Evolutionary conservation across 2,113 vertebrate species (phyloP), one percentile per base, ranked within the genome.

Genomic region (Centropus unirufus): DNA sequence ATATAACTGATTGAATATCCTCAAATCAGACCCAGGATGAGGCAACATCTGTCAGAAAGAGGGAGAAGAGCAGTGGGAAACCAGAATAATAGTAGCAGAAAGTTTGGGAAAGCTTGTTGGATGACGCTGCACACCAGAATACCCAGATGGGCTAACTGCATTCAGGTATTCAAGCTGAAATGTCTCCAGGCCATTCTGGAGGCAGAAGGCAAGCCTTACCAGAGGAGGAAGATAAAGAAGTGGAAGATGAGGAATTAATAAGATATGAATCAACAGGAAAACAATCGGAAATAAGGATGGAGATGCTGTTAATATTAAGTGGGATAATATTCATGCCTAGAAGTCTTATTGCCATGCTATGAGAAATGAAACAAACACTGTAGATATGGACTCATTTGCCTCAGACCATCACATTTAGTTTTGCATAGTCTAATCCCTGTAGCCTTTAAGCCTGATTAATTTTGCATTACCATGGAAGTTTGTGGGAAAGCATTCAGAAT

Each of bases 11-110:
- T 34, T 70, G 46, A 85, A 91, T 85, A 89, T 55, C 83, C 51
- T 67, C 62, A 47, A 86, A 51, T 47, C 63, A 86, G 61, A 47
- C 55, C 27, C 82, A 88, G 80, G 83, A 91, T 83, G 54, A 91
- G 81, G 51, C 58, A 95, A 84, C 93, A 92, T 87, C 74, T 94
- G 94, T 54, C 82, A 87, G 58, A 57, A 58, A 80, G 46, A 83
- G 52, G 21, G 22, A 83, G 70, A 58, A 58, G n/a, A 68, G 54
- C 3, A 36, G 68, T 93, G 74, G 72, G 78, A 96, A 96, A 92
- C 12, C 44, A 80, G 75, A 73, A 80, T 46, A 54, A 46, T 12
- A 59, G n/a, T 11, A 91, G 47, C 14, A 40, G 49, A 63, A 55
- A 20, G 5, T 66, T 88, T 93, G 91, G 58, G 83, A 91, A 91